Evolutionary conservation across 2,113 vertebrate species (phyloP).

Genomic region (Callipepla squamata): DNA sequence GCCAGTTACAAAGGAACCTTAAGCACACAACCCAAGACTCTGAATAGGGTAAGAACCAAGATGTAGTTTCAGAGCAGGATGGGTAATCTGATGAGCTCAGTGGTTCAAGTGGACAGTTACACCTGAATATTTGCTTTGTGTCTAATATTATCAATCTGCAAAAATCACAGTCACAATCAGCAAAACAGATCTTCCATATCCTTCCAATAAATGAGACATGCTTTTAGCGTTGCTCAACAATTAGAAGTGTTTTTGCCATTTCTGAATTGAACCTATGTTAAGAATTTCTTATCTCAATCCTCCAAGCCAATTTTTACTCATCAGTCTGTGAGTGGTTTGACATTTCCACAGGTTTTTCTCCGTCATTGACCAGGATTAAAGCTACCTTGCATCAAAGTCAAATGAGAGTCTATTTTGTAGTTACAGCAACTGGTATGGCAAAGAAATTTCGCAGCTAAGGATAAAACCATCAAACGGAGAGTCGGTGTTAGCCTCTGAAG

Average conservation of each 20-base stretch:
- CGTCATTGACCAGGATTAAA: neutral
- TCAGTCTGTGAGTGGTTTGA: conserved; percentile 24
- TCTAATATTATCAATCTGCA: neutral
- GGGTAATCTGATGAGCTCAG: neutral
- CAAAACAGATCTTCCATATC: neutral
- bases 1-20: neutral
- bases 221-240: neutral
- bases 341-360: conserved; percentile 21
- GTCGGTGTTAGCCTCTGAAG: neutral
- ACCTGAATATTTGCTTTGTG: neutral
- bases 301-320: neutral
- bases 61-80: neutral
- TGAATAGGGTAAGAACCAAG: neutral
- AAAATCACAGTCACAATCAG: neutral
- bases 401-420: neutral
- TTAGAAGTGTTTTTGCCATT: conserved; percentile 33
- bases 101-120: neutral
- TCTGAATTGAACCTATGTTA: neutral
- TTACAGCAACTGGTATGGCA: neutral
- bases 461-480: neutral
- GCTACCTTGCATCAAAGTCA: neutral
- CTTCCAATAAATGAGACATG: neutral
- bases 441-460: neutral
- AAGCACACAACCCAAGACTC: neutral
- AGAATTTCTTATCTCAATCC: neutral